Conservation (phyloP, 2,113 vertebrate species). For the Madoqua kirkii region DNA sequence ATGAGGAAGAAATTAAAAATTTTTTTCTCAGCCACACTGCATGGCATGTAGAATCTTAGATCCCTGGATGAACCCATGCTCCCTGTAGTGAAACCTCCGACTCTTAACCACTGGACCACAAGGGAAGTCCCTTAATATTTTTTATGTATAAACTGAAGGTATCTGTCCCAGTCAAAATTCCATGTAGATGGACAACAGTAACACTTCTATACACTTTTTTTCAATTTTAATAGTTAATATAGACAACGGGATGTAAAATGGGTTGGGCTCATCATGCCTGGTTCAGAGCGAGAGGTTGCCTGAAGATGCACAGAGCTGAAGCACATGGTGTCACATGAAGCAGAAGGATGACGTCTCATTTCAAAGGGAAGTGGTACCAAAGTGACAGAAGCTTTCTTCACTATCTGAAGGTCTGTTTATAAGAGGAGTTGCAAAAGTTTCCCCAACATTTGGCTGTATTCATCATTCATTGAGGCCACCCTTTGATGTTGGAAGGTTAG, state of each 20-base stretch:
- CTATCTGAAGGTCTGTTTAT: background rate
- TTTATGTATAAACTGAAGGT: constrained; percentile 47
- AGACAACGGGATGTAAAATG: background rate
- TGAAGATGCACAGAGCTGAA: background rate
- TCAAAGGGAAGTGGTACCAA: background rate
- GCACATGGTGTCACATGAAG: background rate
- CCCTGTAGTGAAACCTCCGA: background rate
- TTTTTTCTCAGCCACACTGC: background rate
- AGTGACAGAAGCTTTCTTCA: background rate
- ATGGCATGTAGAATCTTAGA: background rate
- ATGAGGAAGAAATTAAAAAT: constrained; percentile 49
- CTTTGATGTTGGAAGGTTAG: background rate
- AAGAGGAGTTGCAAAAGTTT: background rate
- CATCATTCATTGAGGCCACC: background rate
- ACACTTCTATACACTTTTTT: background rate
- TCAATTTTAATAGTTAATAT: background rate
- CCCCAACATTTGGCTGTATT: background rate
- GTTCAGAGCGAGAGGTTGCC: background rate
- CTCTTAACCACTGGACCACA: background rate
- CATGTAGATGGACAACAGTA: background rate
- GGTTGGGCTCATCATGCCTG: background rate
- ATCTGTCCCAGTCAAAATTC: constrained; percentile 1
- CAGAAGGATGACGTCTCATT: background rate
- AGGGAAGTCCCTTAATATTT: constrained; percentile 42
- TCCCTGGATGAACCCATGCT: background rate